Evolutionary conservation across 1,140 invertebrate species (phyloP), one percentile per base, ranked within the genome.

Genomic region (Heliconius congener): DNA sequence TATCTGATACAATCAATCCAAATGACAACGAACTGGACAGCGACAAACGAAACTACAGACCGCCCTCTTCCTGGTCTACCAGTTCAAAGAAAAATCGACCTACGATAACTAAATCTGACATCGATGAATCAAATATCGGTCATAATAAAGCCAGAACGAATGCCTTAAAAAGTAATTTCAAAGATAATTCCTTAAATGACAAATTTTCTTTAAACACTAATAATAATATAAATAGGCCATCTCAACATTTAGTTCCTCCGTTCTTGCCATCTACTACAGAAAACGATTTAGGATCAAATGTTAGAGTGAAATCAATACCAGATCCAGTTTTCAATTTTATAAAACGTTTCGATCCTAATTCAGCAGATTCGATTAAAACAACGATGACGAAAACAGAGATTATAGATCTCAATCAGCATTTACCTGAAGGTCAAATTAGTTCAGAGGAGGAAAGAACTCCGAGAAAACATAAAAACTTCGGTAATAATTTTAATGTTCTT

Each of bases 261-360:
- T 77, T 87, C 16, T 75, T 82, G 23, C 84, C 88, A n/a, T 76
- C 86, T 34, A 86, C 84, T 3, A 88, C 86, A 46, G 85, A 88
- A 84, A 74, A 84, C 4, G 88, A 86, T 50, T 83, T 79, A 9
- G 79, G 83, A 13, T 80, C 88, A n/a, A 88, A 89, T 71, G 60
- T 86, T 4, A 84, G 84, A 81, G 83, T 82, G 39, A 85, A 82
- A 77, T 34, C 73, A 0, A 74, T 82, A 13, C 81, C 83, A 81
- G 91, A 92, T 72, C 83, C 91, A 3, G 89, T 94, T 0, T 87
- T 88, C 27, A 90, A 91, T 23, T 95, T 95, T 81, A 94, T 95
- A 52, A 95, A 94, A 79, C 88, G 93, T 3, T 95, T 95, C 75
- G 92, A 95, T 66, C 93, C 94, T 0, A 93, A 91, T 39, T 89